A percentile compares a stretch with the other conserved stretches of the same genome.
Conservation (phyloP, 2,113 vertebrate species). For the Smithornis capensis region DNA sequence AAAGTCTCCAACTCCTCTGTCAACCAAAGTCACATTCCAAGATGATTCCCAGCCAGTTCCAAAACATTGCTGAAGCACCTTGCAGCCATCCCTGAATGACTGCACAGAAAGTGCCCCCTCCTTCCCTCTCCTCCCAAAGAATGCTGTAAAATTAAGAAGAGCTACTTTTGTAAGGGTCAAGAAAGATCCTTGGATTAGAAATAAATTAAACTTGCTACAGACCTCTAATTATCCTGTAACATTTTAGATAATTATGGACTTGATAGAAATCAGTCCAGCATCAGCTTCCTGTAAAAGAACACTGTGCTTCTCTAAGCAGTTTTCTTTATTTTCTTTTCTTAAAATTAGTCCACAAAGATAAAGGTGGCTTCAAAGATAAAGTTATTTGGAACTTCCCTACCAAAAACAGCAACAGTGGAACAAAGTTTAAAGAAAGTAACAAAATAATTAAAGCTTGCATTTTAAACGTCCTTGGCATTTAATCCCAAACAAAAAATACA, state of each 20-base stretch:
- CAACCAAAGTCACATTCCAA: background rate
- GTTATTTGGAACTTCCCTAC: background rate
- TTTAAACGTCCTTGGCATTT: background rate
- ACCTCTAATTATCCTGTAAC: background rate
- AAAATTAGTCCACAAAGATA: background rate
- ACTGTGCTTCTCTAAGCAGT: slow-evolving; percentile 15
- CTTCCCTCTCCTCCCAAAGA: background rate
- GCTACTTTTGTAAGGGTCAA: background rate
- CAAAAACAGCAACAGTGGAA: background rate
- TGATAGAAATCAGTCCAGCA: slow-evolving; percentile 19
- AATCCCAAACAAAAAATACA: background rate
- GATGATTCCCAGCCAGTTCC: background rate
- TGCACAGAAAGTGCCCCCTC: background rate
- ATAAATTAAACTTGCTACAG: background rate
- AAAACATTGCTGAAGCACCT: background rate
- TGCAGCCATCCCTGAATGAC: background rate
- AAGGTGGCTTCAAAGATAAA: slow-evolving; percentile 8
- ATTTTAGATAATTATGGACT: background rate
- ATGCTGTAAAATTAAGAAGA: background rate
- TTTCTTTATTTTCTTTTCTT: background rate
- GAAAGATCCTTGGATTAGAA: background rate
- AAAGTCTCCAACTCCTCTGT: background rate
- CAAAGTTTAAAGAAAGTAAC: slow-evolving; percentile 46
- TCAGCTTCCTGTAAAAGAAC: slow-evolving; percentile 56
- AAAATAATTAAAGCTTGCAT: background rate